phyloP scores from a whole-genome alignment of 2,113 vertebrate genomes.

The Melanerpes aurifrons region DNA sequence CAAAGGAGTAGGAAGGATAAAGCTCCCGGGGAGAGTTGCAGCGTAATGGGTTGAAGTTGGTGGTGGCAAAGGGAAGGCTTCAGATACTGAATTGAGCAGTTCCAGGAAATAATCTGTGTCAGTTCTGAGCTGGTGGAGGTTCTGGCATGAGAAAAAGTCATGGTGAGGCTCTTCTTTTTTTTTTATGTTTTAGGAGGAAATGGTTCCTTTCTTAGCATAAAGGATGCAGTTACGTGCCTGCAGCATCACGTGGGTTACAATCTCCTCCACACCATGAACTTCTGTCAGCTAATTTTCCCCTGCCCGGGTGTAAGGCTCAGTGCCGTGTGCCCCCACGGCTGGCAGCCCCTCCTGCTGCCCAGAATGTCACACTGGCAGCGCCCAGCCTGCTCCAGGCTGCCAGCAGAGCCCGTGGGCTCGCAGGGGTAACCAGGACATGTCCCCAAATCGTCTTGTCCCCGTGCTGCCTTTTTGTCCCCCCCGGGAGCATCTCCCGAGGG shows the following conservation, averaged over 20 bases:
- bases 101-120: slow-evolving; percentile 29
- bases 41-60: neutral
- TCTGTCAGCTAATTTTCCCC: slow-evolving; percentile 49
- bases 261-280: slow-evolving; percentile 24
- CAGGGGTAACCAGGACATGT: fast-evolving
- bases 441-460: fast-evolving
- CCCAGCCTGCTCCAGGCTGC: neutral
- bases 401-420: neutral
- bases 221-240: slow-evolving; percentile 62
- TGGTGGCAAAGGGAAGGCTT: neutral
- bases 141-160: neutral
- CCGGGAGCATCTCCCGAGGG: neutral
- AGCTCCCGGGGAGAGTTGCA: neutral
- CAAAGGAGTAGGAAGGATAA: neutral
- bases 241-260: slow-evolving; percentile 41
- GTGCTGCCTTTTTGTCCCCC: neutral
- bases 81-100: neutral
- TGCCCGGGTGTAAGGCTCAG: neutral
- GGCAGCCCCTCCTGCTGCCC: neutral
- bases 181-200: slow-evolving; percentile 37
- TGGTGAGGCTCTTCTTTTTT: neutral
- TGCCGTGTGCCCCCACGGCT: fast-evolving
- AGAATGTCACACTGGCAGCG: fast-evolving
- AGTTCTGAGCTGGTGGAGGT: neutral
- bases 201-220: slow-evolving; percentile 64